Conservation (phyloP, 1,140 invertebrate species). For the Caerostris darwini region DNA sequence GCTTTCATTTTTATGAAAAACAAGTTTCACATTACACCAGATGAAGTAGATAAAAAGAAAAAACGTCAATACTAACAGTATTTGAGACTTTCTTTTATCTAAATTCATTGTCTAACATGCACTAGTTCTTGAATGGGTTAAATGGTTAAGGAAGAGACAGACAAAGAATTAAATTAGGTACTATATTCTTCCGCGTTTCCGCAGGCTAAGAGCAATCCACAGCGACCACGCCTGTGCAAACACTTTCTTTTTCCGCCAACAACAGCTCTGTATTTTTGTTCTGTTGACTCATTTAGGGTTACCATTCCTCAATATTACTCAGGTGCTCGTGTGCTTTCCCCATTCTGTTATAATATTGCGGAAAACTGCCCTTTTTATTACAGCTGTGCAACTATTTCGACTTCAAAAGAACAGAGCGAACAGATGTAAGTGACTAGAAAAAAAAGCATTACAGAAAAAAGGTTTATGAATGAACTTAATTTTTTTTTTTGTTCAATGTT, state of each 20-base stretch:
- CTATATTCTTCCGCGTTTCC: neutral
- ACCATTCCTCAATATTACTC: neutral
- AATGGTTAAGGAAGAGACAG: neutral
- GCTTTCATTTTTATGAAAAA: neutral
- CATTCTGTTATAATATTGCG: neutral
- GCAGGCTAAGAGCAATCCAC: neutral
- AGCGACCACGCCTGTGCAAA: constrained; percentile 12
- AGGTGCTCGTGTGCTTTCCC: neutral
- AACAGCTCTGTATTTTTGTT: neutral
- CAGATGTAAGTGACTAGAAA: too few species aligned
- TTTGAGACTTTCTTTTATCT: neutral
- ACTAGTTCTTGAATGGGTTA: neutral
- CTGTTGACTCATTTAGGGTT: neutral
- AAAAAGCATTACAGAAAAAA: too few species aligned
- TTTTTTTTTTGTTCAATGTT: too few species aligned
- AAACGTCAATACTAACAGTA: neutral
- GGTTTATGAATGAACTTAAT: too few species aligned
- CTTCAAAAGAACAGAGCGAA: too few species aligned
- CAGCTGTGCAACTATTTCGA: neutral
- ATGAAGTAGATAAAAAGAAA: neutral
- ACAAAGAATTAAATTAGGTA: too few species aligned
- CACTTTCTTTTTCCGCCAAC: neutral
- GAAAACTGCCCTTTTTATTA: neutral
- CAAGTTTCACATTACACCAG: neutral
- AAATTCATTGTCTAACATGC: neutral